phyloP scores from a whole-genome alignment of 2,888 invertebrate species.

The Orchesellides sinensis region DNA sequence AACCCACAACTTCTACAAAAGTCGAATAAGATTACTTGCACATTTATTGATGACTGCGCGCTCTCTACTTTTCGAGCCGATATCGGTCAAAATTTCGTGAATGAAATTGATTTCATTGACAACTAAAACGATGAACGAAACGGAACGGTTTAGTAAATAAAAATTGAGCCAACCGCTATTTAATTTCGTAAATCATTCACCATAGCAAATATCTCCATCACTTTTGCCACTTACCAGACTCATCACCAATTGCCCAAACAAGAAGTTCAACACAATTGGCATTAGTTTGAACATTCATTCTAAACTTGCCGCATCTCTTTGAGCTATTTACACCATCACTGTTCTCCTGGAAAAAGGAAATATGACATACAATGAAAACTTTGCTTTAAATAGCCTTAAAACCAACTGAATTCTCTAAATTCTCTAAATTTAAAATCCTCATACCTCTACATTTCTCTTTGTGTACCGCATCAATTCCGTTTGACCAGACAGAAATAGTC shows the following conservation, averaged over 20 bases:
- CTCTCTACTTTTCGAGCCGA: constrained; percentile 59
- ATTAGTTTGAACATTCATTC: constrained; percentile 97
- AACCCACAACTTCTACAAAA: constrained; percentile 24
- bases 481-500: constrained; percentile 93
- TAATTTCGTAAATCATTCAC: not conserved
- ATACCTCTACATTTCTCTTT: constrained; percentile 64
- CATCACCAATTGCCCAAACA: constrained; percentile 98
- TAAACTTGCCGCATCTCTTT: constrained; percentile 82
- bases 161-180: not conserved
- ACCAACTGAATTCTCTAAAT: not conserved
- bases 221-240: constrained; percentile 85
- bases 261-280: constrained; percentile 98
- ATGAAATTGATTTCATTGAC: constrained; percentile 70
- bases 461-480: constrained; percentile 83
- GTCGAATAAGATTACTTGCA: constrained; percentile 65
- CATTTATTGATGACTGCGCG: constrained; percentile 68
- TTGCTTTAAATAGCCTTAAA: not conserved
- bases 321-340: constrained; percentile 27
- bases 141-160: not conserved
- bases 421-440: not conserved
- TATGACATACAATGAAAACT: constrained; percentile 80
- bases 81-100: constrained; percentile 71
- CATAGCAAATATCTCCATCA: not conserved
- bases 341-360: constrained; percentile 16
- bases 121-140: constrained; percentile 48